phyloP scores from a whole-genome alignment of 2,797 vertebrate genomes.

The Sparus aurata region DNA sequence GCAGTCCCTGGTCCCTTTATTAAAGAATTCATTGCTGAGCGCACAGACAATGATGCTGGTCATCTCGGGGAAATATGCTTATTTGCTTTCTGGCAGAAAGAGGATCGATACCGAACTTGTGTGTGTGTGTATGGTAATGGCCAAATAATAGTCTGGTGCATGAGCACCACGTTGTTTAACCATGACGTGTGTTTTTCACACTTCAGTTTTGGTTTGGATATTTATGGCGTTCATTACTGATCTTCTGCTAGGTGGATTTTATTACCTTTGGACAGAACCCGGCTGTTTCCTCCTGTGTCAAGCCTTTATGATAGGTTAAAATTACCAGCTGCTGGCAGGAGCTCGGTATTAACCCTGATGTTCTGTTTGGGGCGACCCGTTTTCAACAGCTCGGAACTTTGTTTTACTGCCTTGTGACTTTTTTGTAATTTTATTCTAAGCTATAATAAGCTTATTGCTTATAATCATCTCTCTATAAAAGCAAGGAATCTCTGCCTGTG shows the following conservation, averaged over 20 bases:
- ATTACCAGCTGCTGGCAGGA: neutral
- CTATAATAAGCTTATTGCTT: neutral
- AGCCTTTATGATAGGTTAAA: neutral
- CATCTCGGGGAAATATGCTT: slow-evolving; percentile 4
- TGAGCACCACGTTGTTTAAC: neutral
- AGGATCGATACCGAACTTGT: neutral
- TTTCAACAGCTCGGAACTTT: neutral
- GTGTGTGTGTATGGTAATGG: neutral
- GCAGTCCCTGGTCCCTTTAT: neutral
- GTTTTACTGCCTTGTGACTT: neutral
- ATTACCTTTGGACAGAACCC: slow-evolving; percentile 5
- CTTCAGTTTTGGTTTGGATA: neutral
- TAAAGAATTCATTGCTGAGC: neutral
- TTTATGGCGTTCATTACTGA: slow-evolving; percentile 3
- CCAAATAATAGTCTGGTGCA: neutral
- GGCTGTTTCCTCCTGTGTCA: neutral
- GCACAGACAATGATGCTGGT: neutral
- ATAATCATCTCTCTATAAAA: no score
- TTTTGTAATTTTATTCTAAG: no score
- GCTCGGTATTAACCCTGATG: neutral
- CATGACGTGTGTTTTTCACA: neutral
- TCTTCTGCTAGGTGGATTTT: neutral
- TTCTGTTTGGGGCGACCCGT: neutral
- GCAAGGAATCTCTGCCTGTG: no score
- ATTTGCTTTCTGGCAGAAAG: neutral